Evolutionary conservation across 2,888 invertebrate species (phyloP), one percentile per base, ranked within the genome.

Genomic region (Nymphalis urticae): DNA sequence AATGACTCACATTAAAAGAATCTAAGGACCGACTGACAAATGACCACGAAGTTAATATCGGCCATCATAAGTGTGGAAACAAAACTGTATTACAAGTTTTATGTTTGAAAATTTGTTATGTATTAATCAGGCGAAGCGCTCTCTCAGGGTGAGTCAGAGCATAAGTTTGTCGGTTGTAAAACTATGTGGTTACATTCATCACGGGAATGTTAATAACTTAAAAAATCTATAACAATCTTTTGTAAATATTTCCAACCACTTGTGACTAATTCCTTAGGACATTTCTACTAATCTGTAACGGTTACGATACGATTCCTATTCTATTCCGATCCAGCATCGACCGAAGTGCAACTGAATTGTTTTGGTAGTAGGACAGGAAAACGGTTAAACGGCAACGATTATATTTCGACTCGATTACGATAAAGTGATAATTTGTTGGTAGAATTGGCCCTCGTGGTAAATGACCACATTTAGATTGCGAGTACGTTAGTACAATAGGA

Each of bases 61-160:
- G 65, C 68, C 64, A 67, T 32, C 54, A 32, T 56, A 17, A 16
- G 27, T 17, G 54, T 8, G n/a, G 17, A 56, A 56, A 32, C 17
- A 32, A 51, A 48, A 17, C n/a, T 42, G 13, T 42, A 42, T 4
- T 13, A 42, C 42, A 42, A 42, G 36, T 42, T 62, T 69, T 66
- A 66, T 4, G 42, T 70, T 69, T 69, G 50, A 62, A 50, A 62
- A 66, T 51, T 71, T 66, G 73, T 65, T 68, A 64, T 67, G 66
- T 73, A 74, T 75, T 75, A 71, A 75, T 79, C 74, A 75, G 70
- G 72, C 71, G 73, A 75, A 70, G 71, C 67, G 85, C 88, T 88
- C 88, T 88, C 87, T 77, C 82, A 71, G 54, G 50, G 76, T 90
- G 90, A 91, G 77, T 91, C 90, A 90, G 79, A 73, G 71, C 61